Base-by-base conservation (phyloP, 2,797 vertebrate genomes). In the Spinus pinus region DNA sequence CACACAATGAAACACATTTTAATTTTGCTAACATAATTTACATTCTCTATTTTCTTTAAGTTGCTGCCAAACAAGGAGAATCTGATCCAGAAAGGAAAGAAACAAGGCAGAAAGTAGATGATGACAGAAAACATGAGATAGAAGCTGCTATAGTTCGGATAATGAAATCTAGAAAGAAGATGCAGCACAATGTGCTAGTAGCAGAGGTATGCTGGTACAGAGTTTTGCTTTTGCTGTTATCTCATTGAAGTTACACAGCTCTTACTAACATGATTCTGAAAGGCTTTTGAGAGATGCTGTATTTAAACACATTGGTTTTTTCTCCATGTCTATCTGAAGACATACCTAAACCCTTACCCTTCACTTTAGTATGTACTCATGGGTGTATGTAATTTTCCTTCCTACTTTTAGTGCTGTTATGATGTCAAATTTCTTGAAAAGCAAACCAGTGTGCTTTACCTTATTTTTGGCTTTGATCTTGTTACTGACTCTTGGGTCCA, bases 161-260 rank as follows among this genome's bases (percentile, higher is more conserved):
- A 98, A 99, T 99, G 99, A 99, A 99, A 97, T 99, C 99, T 37
- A 98, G 99, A 91, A 99, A 99, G 99, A 99, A 99, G 98, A 99
- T 99, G 99, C 99, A 99, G 95, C 99, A 99, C 98, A 99, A 99
- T n/a, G 98, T 99, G 94, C 97, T 99, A 97, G 99, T 99, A 97
- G 99, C 99, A 94, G 99, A 99, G 99, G 99, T 99, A 96, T 42
- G 31, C 25, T 58, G 58, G 33, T 46, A 24, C 70, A 30, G 7
- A 14, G 22, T 24, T 80, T 31, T 46, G 25, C 27, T 77, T 31
- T 75, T 90, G 21, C 37, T 81, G 0, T 65, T 37, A 79, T 15
- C 58, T 71, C 7, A 28, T 5, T 37, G 4, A 44, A 82, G 41
- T 50, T 78, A 66, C 28, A 24, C 23, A 62, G 22, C 49, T 44